Conservation (phyloP, 1,140 invertebrate genomes). For the Cotesia typhae region DNA sequence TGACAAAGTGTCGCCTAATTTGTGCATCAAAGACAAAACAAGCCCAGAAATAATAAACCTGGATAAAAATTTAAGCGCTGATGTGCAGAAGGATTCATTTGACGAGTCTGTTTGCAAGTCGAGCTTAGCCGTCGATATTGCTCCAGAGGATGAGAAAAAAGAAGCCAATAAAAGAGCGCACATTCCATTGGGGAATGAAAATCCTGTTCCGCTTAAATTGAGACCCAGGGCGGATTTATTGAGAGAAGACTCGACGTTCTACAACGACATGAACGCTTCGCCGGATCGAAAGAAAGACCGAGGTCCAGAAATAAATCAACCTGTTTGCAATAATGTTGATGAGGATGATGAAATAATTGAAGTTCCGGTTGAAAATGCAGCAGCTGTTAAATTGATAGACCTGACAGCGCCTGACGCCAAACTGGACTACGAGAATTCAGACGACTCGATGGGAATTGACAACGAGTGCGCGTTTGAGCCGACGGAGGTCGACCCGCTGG, state of each 20-base stretch:
- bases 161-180: slow-evolving; percentile 46
- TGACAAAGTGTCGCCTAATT: neutral
- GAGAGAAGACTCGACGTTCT: neutral
- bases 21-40: neutral
- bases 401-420: slow-evolving; percentile 34
- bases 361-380: neutral
- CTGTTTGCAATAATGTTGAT: neutral
- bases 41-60: neutral
- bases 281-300: slow-evolving; percentile 8
- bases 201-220: slow-evolving; percentile 48
- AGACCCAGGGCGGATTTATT: slow-evolving; percentile 39
- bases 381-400: neutral
- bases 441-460: slow-evolving; percentile 55
- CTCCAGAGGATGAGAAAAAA: slow-evolving; percentile 42
- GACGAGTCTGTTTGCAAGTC: neutral
- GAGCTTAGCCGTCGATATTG: neutral
- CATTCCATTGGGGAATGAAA: slow-evolving; percentile 39
- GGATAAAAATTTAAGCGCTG: neutral
- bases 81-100: neutral
- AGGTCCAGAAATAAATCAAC: neutral
- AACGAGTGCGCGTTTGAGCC: slow-evolving; percentile 52
- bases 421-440: slow-evolving; percentile 40
- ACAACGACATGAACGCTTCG: slow-evolving; percentile 23
- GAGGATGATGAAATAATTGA: neutral
- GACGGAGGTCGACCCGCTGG: slow-evolving; percentile 53